Percentiles rank a stretch among this genome's conserved stretches.
These are phyloP conservation scores for Pachypeltis micranthus DNA, from an alignment of 1,140 invertebrate species.

Conservation along the genomic window DNA sequence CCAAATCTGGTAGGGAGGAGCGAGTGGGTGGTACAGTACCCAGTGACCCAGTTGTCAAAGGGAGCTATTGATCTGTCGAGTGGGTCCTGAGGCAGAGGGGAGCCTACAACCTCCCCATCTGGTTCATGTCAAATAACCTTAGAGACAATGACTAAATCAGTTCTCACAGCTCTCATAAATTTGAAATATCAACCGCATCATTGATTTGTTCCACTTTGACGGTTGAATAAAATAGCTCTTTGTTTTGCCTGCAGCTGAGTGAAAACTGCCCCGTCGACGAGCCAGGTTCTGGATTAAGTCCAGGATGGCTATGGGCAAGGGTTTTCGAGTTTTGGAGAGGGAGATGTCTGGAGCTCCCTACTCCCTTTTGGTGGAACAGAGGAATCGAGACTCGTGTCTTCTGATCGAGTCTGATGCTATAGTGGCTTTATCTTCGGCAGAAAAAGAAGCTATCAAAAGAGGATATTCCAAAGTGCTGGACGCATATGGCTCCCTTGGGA, in stretches of 20 bases:
- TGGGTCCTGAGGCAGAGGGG: not conserved
- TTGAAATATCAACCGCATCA: too few relatives aligned
- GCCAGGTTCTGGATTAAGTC: not conserved
- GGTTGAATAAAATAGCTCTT: not conserved
- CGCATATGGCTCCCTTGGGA: conserved; percentile 85
- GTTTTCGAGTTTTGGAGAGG: conserved; percentile 81
- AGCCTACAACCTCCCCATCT: too few relatives aligned
- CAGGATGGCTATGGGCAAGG: conserved; percentile 83
- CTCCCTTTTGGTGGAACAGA: conserved; percentile 76
- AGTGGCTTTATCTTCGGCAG: conserved; percentile 63
- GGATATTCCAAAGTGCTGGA: conserved; percentile 80
- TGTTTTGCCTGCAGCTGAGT: not conserved
- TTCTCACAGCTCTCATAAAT: too few relatives aligned
- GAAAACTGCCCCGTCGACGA: too few relatives aligned
- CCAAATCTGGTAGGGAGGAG: not conserved
- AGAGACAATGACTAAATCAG: too few relatives aligned
- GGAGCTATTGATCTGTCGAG: not conserved
- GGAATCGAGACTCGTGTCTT: conserved; percentile 71
- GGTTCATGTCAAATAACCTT: not conserved
- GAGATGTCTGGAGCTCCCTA: conserved; percentile 65
- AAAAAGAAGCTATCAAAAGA: conserved; percentile 76
- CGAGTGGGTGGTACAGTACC: not conserved
- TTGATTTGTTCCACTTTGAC: too few relatives aligned
- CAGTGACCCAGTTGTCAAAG: not conserved
- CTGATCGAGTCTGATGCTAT: conserved; percentile 85